Conservation (phyloP, 2,888 invertebrate species). For the Anoplius nigerrimus region DNA sequence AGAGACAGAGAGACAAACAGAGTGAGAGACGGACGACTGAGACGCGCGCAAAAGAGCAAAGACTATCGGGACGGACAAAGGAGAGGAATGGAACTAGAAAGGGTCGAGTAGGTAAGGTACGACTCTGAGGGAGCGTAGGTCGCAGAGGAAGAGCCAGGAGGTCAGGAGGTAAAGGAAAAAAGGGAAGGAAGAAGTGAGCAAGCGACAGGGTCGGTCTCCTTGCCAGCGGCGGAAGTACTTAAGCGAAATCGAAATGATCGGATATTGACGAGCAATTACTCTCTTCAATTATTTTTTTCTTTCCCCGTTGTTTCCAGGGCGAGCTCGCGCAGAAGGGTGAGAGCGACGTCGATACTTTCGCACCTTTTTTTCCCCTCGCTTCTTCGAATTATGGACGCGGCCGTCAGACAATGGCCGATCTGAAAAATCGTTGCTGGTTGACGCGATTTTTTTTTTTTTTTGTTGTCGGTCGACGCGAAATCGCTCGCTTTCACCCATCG, state of each 20-base stretch:
- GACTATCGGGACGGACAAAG: too few relatives aligned
- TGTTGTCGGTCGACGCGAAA: too few relatives aligned
- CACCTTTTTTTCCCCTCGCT: too few relatives aligned
- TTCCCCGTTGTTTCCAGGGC: slow-evolving; percentile 3
- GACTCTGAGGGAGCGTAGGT: neutral
- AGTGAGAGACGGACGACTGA: neutral
- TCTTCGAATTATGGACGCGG: too few relatives aligned
- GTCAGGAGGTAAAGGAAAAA: neutral
- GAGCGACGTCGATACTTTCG: too few relatives aligned
- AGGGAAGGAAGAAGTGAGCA: slow-evolving; percentile 7
- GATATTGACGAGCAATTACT: slow-evolving; percentile 39
- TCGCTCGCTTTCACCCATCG: neutral
- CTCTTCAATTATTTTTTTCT: slow-evolving; percentile 40
- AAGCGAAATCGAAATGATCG: slow-evolving; percentile 50
- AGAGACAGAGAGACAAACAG: too few relatives aligned
- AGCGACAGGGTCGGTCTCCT: slow-evolving; percentile 15
- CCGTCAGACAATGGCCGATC: too few relatives aligned
- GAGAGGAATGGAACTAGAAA: neutral
- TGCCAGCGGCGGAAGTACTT: slow-evolving; percentile 48
- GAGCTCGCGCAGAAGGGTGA: neutral
- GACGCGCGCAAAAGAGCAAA: neutral
- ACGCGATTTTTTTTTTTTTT: too few relatives aligned
- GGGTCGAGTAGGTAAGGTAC: neutral
- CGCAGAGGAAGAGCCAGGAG: neutral
- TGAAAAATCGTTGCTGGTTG: too few relatives aligned